Conservation (phyloP, 2,113 vertebrate genomes). For the Phyllopteryx taeniolatus region DNA sequence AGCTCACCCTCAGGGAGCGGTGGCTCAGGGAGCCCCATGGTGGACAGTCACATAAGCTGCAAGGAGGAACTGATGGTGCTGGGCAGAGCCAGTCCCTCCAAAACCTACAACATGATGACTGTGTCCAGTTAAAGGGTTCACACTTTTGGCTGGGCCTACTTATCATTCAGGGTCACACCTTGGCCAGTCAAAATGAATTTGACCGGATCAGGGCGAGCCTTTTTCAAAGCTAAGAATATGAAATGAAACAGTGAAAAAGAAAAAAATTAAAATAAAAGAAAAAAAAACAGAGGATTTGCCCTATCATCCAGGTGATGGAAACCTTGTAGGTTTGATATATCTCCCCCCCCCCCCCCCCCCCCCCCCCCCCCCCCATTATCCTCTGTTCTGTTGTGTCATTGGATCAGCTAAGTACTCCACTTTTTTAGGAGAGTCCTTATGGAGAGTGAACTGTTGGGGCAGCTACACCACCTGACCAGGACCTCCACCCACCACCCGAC, state of each 20-base stretch:
- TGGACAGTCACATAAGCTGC: slow-evolving; percentile 98
- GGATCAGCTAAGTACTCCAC: slow-evolving; percentile 88
- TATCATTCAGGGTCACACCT: slow-evolving; percentile 57
- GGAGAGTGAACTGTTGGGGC: slow-evolving; percentile 70
- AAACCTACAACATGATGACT: slow-evolving; percentile 99
- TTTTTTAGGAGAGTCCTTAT: slow-evolving; percentile 80
- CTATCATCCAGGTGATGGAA: slow-evolving; percentile 92
- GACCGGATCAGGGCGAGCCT: slow-evolving; percentile 57
- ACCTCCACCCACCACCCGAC: slow-evolving; percentile 17
- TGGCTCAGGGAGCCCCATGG: slow-evolving; percentile 78
- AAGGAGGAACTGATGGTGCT: slow-evolving; percentile 98
- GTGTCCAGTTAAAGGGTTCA: slow-evolving; percentile 90
- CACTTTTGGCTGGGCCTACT: slow-evolving; percentile 34
- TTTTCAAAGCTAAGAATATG: slow-evolving; percentile 74
- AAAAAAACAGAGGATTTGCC: slow-evolving; percentile 81
- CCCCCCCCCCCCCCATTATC: slow-evolving; percentile 39
- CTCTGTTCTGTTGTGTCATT: slow-evolving; percentile 71
- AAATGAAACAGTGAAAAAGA: slow-evolving; percentile 69
- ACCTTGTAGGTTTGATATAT: slow-evolving; percentile 75
- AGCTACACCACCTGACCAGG: slow-evolving; percentile 68
- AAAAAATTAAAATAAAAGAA: slow-evolving; percentile 27
- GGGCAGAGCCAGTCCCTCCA: slow-evolving; percentile 94
- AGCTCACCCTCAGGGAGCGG: slow-evolving; percentile 69
- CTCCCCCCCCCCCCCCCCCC: slow-evolving; percentile 34
- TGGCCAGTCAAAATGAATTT: slow-evolving; percentile 39